Conservation (phyloP, 2,113 vertebrate genomes). For the Haemorhous mexicanus region DNA sequence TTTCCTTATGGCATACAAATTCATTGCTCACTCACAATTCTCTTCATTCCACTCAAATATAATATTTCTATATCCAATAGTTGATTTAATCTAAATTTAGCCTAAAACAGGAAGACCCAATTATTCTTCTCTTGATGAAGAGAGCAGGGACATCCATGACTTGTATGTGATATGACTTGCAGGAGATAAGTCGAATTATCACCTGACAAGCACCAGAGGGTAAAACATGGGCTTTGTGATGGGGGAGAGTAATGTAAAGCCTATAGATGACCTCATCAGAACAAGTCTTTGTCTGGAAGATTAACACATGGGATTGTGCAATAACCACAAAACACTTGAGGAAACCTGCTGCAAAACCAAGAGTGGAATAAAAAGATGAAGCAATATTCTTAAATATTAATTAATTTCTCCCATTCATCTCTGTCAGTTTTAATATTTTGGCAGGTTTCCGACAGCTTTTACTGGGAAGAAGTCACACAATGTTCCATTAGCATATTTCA, state of each 20-base stretch:
- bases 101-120: background rate
- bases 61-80: background rate
- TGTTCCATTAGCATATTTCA: slow-evolving; percentile 76
- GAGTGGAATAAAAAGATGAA: slow-evolving; percentile 18
- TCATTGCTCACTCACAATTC: background rate
- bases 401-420: slow-evolving; percentile 51
- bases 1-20: background rate
- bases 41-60: background rate
- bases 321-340: background rate
- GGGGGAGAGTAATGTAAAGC: background rate
- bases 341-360: slow-evolving; percentile 14
- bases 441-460: slow-evolving; percentile 41
- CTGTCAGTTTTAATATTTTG: slow-evolving; percentile 45
- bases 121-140: background rate
- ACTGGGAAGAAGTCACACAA: slow-evolving; percentile 37
- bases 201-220: background rate
- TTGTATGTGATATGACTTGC: no score
- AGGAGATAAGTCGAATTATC: background rate
- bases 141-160: background rate
- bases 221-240: background rate
- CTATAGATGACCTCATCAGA: background rate
- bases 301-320: background rate
- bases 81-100: background rate
- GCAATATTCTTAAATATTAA: slow-evolving; percentile 58
- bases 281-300: background rate